A percentile compares a stretch with the other conserved stretches of the same genome.
Evolutionary conservation across 2,113 vertebrate genomes (phyloP).

Genomic region (Baryphthengus martii): DNA sequence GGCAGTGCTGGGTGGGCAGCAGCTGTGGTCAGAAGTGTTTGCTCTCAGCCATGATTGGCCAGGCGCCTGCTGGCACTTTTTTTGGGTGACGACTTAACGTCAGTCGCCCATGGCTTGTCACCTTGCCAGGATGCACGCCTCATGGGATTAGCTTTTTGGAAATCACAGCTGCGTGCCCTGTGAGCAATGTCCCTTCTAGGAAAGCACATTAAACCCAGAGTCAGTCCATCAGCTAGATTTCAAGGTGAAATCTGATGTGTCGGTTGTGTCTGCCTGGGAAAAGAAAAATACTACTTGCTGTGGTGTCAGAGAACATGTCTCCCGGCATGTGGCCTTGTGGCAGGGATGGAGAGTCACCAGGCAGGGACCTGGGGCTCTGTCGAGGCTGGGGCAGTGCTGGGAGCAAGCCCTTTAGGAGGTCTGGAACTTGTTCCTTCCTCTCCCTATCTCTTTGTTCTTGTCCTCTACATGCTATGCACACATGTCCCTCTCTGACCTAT

Average conservation of each 20-base stretch:
- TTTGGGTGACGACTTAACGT: neutral
- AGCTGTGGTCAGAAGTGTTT: neutral
- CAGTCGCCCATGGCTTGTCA: neutral
- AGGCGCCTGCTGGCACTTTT: neutral
- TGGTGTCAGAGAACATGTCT: neutral
- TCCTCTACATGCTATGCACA: neutral
- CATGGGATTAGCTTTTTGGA: neutral
- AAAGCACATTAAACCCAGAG: neutral
- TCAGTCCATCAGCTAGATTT: neutral
- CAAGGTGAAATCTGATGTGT: neutral
- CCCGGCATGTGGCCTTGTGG: fast-evolving
- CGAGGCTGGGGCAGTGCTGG: fast-evolving
- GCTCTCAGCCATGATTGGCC: neutral
- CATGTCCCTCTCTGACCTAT: neutral
- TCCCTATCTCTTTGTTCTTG: neutral
- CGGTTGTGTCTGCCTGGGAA: neutral
- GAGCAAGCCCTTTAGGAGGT: neutral
- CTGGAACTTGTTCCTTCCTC: neutral
- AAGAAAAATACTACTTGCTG: neutral
- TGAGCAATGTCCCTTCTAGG: slow-evolving; percentile 48
- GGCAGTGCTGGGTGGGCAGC: fast-evolving
- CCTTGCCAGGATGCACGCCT: neutral
- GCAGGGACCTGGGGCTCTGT: neutral
- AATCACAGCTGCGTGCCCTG: neutral
- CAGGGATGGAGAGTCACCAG: neutral